Evolutionary conservation across 2,888 invertebrate genomes (phyloP), one percentile per base, ranked within the genome.

Genomic region (Ichneumoninae sp.): DNA sequence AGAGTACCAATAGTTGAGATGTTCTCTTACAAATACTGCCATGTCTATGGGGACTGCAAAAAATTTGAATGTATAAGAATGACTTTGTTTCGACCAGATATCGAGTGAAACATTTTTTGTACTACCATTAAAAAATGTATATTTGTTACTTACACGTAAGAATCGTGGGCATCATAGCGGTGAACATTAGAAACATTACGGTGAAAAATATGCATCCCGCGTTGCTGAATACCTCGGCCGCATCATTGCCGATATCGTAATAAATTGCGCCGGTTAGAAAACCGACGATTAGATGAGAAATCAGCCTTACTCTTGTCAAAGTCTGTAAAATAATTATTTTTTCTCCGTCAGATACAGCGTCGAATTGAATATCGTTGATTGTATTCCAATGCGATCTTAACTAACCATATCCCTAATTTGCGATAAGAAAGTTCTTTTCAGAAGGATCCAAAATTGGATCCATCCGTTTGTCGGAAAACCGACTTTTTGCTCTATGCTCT

Each of bases 161-260:
- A 91, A 99, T 98, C 71, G 99, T 99, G 87, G 99, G 98, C 99
- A 99, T 99, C 97, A 99, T 98, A 71, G 99, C 98, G 75, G 98
- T 98, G 94, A 99, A 99, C 97, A 98, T 98, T 88, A 98, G 97
- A 94, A 99, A 99, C 94, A 99, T 96, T 88, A 98, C 97, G 87
- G 98, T 98, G 94, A 99, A 99, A 95, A 99, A 99, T 89, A 99
- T 96, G 94, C 98, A 98, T 65, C 98, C 98, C 33, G 98, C 97
- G 92, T 99, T 99, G 94, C 98, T 98, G 95, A 97, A 97, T 33
- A 98, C 98, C 94, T 98, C 98, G 74, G 97, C 97, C 22, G 98
- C 98, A 91, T 99, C 98, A 89, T 97, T 96, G 5, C 99, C 99
- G 88, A 98, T 98, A 90, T 97, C 97, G 90, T 98, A 98, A 93